Percentiles rank a stretch among this genome's conserved stretches.
Evolutionary conservation across 1,140 invertebrate genomes (phyloP).

Genomic region (Carcinoscorpius rotundicauda): DNA sequence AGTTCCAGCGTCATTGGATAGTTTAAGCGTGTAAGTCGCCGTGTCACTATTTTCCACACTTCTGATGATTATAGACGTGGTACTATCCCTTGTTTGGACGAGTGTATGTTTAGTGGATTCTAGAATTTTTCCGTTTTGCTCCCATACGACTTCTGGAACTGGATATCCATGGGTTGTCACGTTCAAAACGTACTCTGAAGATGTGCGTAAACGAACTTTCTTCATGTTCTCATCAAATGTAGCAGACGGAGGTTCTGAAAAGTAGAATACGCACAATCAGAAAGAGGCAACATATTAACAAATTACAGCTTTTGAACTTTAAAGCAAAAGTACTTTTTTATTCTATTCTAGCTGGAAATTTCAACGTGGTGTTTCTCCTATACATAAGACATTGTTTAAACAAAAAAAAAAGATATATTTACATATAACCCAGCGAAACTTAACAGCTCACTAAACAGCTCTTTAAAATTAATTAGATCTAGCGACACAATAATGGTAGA

Average conservation of each 20-base stretch:
- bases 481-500: no score
- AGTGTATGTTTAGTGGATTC: constrained; percentile 35
- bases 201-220: constrained; percentile 37
- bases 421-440: no score
- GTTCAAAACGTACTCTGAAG: constrained; percentile 42
- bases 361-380: no score
- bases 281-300: neutral
- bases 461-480: no score
- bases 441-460: no score
- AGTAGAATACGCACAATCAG: neutral
- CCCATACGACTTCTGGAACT: constrained; percentile 49
- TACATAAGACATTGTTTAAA: no score
- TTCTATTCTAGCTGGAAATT: no score
- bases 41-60: constrained; percentile 46
- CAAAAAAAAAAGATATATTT: no score
- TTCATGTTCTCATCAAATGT: constrained; percentile 45
- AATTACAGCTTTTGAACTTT: no score
- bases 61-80: constrained; percentile 47
- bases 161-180: constrained; percentile 52
- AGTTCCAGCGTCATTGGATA: constrained; percentile 53
- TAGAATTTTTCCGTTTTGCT: constrained; percentile 41
- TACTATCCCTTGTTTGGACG: constrained; percentile 44
- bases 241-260: constrained; percentile 46
- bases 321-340: no score
- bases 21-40: constrained; percentile 50